Evolutionary conservation across 2,797 vertebrate genomes (phyloP).

Genomic region (Leucoraja ocellata): DNA sequence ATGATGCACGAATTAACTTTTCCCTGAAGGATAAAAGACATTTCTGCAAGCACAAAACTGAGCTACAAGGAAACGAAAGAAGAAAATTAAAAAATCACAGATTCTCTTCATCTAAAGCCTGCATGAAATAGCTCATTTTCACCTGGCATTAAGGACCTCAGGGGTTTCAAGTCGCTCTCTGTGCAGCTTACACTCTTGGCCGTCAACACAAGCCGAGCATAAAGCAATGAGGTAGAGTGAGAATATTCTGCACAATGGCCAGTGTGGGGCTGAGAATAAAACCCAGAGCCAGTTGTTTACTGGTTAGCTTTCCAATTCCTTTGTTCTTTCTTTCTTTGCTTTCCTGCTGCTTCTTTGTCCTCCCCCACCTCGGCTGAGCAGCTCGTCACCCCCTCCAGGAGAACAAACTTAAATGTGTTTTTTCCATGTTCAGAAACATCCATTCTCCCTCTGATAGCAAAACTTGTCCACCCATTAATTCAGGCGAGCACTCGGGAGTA

Average conservation of each 20-base stretch:
- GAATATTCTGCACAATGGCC: background rate
- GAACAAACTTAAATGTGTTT: background rate
- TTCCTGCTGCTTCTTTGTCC: background rate
- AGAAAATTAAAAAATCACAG: background rate
- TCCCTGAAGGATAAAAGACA: background rate
- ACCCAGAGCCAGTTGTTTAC: background rate
- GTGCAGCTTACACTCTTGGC: background rate
- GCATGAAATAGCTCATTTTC: background rate
- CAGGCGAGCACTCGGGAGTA: background rate
- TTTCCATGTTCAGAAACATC: background rate
- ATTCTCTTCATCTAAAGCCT: background rate
- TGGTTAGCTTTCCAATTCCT: background rate
- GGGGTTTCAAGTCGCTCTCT: background rate
- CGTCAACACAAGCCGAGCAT: background rate
- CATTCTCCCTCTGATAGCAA: background rate
- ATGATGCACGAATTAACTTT: background rate
- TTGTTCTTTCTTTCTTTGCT: conserved; percentile 1
- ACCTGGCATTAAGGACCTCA: background rate
- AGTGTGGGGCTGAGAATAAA: background rate
- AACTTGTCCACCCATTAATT: background rate
- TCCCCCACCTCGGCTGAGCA: background rate
- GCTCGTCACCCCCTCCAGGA: background rate
- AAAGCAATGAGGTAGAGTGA: background rate
- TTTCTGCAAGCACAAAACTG: background rate
- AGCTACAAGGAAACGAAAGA: background rate